Conservation (phyloP, 1,140 invertebrate species). For the Papilio dardanus region DNA sequence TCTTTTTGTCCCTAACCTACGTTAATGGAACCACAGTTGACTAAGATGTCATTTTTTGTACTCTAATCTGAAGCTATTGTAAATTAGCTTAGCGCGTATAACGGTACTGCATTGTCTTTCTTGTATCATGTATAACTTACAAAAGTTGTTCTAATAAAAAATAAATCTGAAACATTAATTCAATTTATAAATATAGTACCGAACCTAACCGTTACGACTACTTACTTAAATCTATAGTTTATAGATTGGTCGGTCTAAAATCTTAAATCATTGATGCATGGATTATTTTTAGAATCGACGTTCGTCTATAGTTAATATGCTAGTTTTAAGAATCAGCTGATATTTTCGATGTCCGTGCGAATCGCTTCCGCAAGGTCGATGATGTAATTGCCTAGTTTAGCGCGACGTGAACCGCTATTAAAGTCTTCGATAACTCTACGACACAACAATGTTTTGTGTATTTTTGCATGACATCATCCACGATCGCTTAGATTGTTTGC, state of each 20-base stretch:
- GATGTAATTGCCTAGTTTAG: conserved; percentile 79
- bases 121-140: no score
- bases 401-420: conserved; percentile 61
- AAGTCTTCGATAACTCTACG: conserved; percentile 51
- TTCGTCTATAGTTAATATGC: conserved; percentile 7
- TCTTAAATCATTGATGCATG: background rate
- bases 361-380: conserved; percentile 70
- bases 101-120: no score
- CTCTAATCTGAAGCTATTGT: no score
- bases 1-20: conserved; percentile 2
- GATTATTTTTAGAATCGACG: background rate
- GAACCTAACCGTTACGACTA: background rate
- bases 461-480: conserved; percentile 71
- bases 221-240: background rate
- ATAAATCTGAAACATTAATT: background rate
- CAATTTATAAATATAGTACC: background rate
- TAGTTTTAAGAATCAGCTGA: conserved; percentile 61
- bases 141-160: no score
- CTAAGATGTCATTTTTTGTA: no score
- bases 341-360: conserved; percentile 62
- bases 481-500: conserved; percentile 39
- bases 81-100: no score
- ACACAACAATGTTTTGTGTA: conserved; percentile 52
- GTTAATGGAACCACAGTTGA: background rate
- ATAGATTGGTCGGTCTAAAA: background rate